Base-by-base conservation (phyloP, 2,888 invertebrate genomes). In the Nemapogon koenigi region DNA sequence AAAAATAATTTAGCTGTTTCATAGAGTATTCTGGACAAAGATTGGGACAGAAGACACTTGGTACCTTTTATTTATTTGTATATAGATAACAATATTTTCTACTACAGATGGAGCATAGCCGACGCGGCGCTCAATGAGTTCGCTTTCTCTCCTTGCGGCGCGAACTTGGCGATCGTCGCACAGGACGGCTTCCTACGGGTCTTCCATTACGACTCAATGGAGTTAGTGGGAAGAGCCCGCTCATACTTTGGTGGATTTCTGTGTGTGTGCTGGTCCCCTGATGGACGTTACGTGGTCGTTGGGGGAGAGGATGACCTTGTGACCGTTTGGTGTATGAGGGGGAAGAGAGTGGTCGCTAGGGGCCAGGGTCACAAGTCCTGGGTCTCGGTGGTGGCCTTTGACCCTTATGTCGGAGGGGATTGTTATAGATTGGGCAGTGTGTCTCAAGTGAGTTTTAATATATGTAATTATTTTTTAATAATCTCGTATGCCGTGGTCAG, bases 261-360 rank as follows among this genome's bases (percentile, higher is more conserved):
- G 29, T 98, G 98, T 69, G 96, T 97, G 2, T 92, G 95, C 57
- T 99, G 99, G 99, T 95, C 97, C 7, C 97, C 97, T 0, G 97
- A 99, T 67, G 91, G 93, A 32, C 89, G 91, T 56, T 93, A 96
- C 56, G 94, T 96, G 35, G 95, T 94, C 0, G 94, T 95, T 1
- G 99, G 99, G 0, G 99, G 99, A 3, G 99, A 99, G 71, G 99
- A 99, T 75, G 99, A 99, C 75, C 81, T 99, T 42, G 93, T 99
- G 36, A 98, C 98, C 1, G 91, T 99, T 25, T 99, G 97, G 92
- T 95, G 94, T 36, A 88, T 97, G 61, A 83, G 86, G 47, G 97
- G 98, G 59, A 86, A 93, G 47, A 82, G 95, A 35, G 96, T 98
- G 4, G 93, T 97, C 4, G 98, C 97, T n/a, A 81, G 99, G 28